Percentiles rank a stretch among this genome's conserved stretches.
Evolutionary conservation across 2,113 vertebrate genomes (phyloP).

Genomic region (Arvicanthis niloticus): DNA sequence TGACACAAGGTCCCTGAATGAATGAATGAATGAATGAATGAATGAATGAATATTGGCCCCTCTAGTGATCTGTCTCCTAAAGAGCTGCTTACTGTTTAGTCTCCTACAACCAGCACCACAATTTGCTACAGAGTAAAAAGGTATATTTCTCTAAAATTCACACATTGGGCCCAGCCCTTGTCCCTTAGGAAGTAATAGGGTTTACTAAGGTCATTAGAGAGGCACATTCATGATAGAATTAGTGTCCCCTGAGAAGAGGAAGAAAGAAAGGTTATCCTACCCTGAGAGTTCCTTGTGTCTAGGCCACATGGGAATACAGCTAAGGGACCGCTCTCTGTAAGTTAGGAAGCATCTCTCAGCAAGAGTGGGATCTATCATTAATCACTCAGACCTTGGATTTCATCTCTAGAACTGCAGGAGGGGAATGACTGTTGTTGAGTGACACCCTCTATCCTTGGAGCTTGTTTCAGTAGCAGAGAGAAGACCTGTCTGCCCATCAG

Average conservation of each 20-base stretch:
- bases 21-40: too few species aligned
- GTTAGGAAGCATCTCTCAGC: too few species aligned
- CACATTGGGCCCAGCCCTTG: too few species aligned
- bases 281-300: background rate
- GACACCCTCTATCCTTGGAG: accelerated
- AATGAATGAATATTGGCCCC: accelerated
- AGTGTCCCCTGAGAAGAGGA: background rate
- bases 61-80: accelerated
- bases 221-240: too few species aligned
- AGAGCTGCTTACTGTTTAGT: accelerated
- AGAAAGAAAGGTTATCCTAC: background rate
- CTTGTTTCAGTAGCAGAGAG: too few species aligned
- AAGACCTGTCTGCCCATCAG: accelerated
- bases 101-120: accelerated
- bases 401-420: background rate
- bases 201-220: background rate
- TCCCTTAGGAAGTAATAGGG: too few species aligned
- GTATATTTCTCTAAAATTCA: background rate
- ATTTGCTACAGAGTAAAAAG: background rate
- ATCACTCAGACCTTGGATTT: background rate
- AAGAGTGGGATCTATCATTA: accelerated
- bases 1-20: background rate
- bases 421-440: background rate
- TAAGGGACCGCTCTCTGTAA: background rate
- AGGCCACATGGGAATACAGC: background rate